Conservation (phyloP, 2,888 invertebrate genomes). For the Lobophora halterata region DNA sequence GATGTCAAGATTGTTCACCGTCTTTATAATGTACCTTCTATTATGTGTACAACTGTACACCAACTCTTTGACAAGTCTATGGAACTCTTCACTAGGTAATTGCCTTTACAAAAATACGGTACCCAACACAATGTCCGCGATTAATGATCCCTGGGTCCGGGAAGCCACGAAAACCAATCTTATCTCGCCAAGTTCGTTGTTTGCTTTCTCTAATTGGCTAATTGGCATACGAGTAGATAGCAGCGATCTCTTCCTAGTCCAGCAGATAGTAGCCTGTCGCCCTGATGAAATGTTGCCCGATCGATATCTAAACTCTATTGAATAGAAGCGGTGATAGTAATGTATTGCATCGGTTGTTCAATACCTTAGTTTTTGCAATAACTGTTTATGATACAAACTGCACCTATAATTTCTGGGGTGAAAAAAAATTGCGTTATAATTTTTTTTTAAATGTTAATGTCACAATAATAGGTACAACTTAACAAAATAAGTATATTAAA, state of each 20-base stretch:
- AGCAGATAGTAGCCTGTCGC: slow-evolving; percentile 64
- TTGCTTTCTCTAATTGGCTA: slow-evolving; percentile 77
- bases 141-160: slow-evolving; percentile 32
- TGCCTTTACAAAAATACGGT: slow-evolving; percentile 24
- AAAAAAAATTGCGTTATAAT: too few species aligned
- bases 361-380: slow-evolving; percentile 29
- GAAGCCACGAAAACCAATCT: slow-evolving; percentile 40
- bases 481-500: too few species aligned
- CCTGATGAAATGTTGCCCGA: slow-evolving; percentile 71
- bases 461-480: too few species aligned
- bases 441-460: too few species aligned
- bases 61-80: too few species aligned
- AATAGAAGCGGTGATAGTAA: slow-evolving; percentile 58
- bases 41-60: too few species aligned
- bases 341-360: slow-evolving; percentile 46
- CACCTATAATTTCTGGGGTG: too few species aligned
- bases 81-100: slow-evolving; percentile 9
- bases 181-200: slow-evolving; percentile 51
- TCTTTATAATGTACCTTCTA: too few species aligned
- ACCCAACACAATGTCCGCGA: slow-evolving; percentile 27
- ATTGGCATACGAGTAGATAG: slow-evolving; percentile 74
- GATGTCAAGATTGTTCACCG: too few species aligned
- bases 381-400: too few species aligned
- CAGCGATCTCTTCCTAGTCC: slow-evolving; percentile 71
- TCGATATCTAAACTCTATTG: slow-evolving; percentile 67